A percentile compares a stretch with the other conserved stretches of the same genome.
phyloP scores from a whole-genome alignment of 2,888 invertebrate genomes.

The Rhagonycha fulva region DNA sequence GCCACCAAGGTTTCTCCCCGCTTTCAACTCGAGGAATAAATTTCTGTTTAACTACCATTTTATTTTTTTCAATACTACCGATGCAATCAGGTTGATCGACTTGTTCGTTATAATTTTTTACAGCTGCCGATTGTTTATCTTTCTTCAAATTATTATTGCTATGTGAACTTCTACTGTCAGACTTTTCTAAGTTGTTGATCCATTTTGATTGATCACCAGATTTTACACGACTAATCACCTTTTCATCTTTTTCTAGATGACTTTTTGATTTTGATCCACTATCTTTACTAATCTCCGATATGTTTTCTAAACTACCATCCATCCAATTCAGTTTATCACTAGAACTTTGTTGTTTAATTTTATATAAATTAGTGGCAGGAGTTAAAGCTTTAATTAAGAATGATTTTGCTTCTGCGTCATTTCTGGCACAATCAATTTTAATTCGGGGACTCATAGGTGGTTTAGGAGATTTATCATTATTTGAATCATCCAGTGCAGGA shows the following conservation, averaged over 20 bases:
- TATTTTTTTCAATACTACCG: not conserved
- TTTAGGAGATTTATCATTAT: constrained; percentile 56
- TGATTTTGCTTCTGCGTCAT: constrained; percentile 68
- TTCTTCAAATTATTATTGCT: not conserved
- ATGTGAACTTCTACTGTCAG: not conserved
- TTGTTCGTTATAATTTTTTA: not conserved
- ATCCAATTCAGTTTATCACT: constrained; percentile 57
- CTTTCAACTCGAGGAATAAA: constrained; percentile 49
- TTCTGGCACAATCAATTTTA: constrained; percentile 54
- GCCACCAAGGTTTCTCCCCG: constrained; percentile 69
- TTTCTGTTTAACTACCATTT: not conserved
- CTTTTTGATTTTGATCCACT: not conserved
- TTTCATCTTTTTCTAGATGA: not conserved
- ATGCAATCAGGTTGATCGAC: not conserved
- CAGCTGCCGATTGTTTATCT: not conserved
- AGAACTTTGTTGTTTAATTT: constrained; percentile 62
- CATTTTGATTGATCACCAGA: not conserved
- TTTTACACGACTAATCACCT: not conserved
- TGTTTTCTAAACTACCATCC: constrained; percentile 31
- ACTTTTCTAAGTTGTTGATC: not conserved
- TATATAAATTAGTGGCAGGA: constrained; percentile 76
- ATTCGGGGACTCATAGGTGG: constrained; percentile 58
- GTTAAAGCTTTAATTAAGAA: constrained; percentile 75
- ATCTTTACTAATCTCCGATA: constrained; percentile 11
- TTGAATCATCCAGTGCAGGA: constrained; percentile 62